These are phyloP conservation scores for Tenthredo notha DNA, from an alignment of 2,888 invertebrate species.

Conservation along the genomic window DNA sequence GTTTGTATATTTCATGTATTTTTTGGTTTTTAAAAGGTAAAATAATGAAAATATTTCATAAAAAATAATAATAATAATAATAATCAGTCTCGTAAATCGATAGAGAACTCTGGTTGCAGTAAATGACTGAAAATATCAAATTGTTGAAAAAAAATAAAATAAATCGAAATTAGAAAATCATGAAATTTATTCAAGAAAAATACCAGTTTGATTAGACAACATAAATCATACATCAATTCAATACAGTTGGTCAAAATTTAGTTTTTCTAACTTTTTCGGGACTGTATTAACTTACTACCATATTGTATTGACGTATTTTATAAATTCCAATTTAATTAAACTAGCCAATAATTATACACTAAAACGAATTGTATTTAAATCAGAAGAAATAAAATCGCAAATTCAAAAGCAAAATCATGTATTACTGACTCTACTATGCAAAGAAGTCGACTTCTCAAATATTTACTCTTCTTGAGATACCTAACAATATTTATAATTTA, in stretches of 20 bases:
- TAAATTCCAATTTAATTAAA: slow-evolving; percentile 49
- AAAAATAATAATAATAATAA: background rate
- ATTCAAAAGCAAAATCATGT: background rate
- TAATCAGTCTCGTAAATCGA: background rate
- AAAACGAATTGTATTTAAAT: slow-evolving; percentile 36
- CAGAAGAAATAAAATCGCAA: slow-evolving; percentile 24
- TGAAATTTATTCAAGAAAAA: background rate
- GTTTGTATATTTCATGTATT: slow-evolving; percentile 44
- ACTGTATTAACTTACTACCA: slow-evolving; percentile 26
- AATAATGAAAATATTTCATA: background rate
- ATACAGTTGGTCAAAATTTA: background rate
- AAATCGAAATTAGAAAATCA: background rate
- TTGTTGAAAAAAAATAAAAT: background rate
- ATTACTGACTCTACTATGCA: background rate
- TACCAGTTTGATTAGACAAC: background rate
- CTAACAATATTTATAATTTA: background rate
- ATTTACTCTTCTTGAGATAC: background rate
- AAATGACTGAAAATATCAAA: background rate
- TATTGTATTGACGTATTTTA: slow-evolving; percentile 39
- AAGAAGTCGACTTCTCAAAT: background rate
- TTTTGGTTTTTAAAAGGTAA: background rate
- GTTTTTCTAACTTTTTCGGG: background rate
- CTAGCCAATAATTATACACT: slow-evolving; percentile 46
- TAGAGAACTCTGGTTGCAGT: background rate
- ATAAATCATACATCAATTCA: background rate